Conservation (phyloP, 2,113 vertebrate species). For the Centropus bengalensis region DNA sequence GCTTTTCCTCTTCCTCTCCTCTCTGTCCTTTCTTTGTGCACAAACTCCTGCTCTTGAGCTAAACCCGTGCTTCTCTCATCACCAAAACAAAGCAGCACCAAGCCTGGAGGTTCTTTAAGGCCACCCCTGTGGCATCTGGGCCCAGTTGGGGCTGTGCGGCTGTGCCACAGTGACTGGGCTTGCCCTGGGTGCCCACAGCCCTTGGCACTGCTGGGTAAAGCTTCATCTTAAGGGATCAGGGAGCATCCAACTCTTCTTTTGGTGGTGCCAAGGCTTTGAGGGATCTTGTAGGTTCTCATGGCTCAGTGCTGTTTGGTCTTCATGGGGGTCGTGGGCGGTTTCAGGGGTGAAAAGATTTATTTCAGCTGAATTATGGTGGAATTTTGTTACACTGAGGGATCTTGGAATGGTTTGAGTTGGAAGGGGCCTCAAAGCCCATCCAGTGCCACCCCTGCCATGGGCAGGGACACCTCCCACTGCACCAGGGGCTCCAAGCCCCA, state of each 20-base stretch:
- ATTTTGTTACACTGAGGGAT: background rate
- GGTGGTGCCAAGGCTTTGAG: background rate
- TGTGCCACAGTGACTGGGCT: too few relatives aligned
- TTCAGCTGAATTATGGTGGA: background rate
- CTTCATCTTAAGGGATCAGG: background rate
- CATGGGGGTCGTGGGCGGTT: background rate
- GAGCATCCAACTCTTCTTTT: background rate
- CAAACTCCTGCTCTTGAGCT: too few relatives aligned
- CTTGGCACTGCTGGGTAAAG: fast-evolving
- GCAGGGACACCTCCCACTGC: too few relatives aligned
- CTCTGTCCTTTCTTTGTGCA: too few relatives aligned
- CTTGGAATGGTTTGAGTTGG: too few relatives aligned
- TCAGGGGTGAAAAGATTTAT: background rate
- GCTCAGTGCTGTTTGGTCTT: background rate
- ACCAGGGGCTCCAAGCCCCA: too few relatives aligned
- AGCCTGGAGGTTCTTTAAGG: background rate
- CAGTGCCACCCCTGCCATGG: too few relatives aligned
- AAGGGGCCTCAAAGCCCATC: too few relatives aligned
- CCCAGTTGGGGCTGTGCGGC: background rate
- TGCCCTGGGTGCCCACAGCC: too few relatives aligned
- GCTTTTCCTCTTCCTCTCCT: too few relatives aligned
- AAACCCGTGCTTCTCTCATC: too few relatives aligned
- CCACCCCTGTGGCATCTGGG: background rate
- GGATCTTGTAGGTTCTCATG: background rate
- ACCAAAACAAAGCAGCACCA: background rate